These are phyloP conservation scores for Ibycter americanus DNA, from an alignment of 2,797 vertebrate species.

Conservation along the genomic window DNA sequence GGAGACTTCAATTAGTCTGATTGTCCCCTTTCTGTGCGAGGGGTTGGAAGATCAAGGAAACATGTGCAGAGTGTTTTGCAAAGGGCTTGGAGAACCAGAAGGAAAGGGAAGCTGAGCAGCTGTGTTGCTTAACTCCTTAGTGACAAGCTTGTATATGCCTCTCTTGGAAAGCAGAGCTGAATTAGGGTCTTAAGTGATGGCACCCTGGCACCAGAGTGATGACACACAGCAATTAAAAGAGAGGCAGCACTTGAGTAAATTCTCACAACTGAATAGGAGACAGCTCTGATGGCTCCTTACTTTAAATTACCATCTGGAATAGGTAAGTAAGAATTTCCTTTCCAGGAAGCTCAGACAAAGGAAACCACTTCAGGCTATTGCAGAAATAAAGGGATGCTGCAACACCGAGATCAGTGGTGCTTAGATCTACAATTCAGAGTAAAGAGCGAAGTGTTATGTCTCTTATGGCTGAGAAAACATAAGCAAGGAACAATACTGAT, in stretches of 20 bases:
- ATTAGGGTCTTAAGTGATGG: background rate
- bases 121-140: background rate
- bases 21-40: background rate
- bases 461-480: background rate
- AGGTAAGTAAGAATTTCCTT: background rate
- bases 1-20: background rate
- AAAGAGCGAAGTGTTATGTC: background rate
- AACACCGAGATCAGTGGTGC: background rate
- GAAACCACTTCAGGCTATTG: background rate
- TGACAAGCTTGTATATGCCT: background rate
- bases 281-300: background rate
- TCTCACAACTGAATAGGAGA: background rate
- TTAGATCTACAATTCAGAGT: background rate
- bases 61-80: background rate
- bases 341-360: background rate
- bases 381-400: background rate
- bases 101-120: background rate
- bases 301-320: background rate
- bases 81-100: background rate
- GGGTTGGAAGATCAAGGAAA: background rate
- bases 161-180: background rate
- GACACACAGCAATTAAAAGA: background rate
- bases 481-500: background rate
- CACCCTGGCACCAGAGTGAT: no score
- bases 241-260: background rate